phyloP scores from a whole-genome alignment of 2,113 vertebrate genomes.

The Paradoxurus hermaphroditus region DNA sequence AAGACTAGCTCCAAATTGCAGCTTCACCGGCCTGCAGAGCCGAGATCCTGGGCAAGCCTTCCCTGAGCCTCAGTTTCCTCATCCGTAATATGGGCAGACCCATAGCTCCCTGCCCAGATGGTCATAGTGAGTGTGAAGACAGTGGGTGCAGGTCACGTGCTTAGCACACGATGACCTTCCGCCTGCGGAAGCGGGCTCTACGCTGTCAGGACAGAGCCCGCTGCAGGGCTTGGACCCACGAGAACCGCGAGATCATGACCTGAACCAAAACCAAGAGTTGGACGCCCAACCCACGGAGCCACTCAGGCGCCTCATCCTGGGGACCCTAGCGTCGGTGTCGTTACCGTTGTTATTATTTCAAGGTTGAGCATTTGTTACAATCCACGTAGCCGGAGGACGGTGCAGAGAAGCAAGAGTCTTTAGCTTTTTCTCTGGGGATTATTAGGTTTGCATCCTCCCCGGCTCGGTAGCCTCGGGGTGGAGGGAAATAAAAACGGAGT shows the following conservation, averaged over 20 bases:
- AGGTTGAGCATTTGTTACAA: not conserved
- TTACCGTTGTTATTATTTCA: not conserved
- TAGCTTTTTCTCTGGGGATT: constrained; percentile 37
- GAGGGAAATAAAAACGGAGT: not conserved
- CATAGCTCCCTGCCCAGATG: accelerated
- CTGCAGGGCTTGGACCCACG: too few relatives aligned
- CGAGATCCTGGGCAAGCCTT: not conserved
- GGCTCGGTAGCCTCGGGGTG: constrained; percentile 44
- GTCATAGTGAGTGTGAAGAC: accelerated
- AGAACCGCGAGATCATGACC: too few relatives aligned
- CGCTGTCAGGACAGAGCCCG: too few relatives aligned
- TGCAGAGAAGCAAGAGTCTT: not conserved
- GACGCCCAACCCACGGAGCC: too few relatives aligned
- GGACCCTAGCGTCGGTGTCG: accelerated
- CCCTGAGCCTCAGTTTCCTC: not conserved
- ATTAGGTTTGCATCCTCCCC: not conserved
- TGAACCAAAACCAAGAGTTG: too few relatives aligned
- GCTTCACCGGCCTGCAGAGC: too few relatives aligned
- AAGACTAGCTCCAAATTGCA: not conserved
- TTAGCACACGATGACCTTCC: accelerated
- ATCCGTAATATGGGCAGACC: not conserved
- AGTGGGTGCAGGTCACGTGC: accelerated
- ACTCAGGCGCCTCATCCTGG: too few relatives aligned
- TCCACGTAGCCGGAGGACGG: not conserved
- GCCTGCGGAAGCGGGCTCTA: accelerated